Percentiles rank a stretch among this genome's conserved stretches.
Evolutionary conservation across 2,888 invertebrate species (phyloP).

Genomic region (Tetranychus piercei): DNA sequence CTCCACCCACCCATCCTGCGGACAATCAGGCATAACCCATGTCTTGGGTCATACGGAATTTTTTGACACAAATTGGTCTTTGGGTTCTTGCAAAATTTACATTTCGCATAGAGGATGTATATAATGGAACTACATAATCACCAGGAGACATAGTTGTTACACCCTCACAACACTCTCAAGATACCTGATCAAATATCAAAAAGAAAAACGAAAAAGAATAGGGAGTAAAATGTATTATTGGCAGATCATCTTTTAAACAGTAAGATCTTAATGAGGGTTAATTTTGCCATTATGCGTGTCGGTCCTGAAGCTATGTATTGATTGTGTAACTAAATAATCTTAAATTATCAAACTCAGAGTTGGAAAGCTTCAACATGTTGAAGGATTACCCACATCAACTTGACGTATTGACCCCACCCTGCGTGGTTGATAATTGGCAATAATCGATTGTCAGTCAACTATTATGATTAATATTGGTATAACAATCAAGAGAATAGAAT

Average conservation of each 20-base stretch:
- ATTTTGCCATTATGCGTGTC: neutral
- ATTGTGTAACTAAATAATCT: neutral
- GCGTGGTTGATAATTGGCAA: no score
- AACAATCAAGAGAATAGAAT: no score
- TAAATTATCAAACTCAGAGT: neutral
- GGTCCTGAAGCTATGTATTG: neutral
- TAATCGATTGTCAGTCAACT: no score
- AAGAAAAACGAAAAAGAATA: neutral
- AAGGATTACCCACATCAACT: no score
- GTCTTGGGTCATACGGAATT: slow-evolving; percentile 45
- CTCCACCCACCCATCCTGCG: no score
- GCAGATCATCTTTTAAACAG: neutral
- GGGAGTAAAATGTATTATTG: neutral
- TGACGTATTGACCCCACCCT: no score
- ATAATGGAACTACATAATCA: slow-evolving; percentile 91
- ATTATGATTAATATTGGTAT: no score
- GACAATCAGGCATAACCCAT: slow-evolving; percentile 83
- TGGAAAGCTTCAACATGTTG: no score
- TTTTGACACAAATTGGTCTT: slow-evolving; percentile 95
- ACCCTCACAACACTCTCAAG: slow-evolving; percentile 79
- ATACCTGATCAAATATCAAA: slow-evolving; percentile 41
- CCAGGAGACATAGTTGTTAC: slow-evolving; percentile 67
- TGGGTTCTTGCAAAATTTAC: slow-evolving; percentile 82
- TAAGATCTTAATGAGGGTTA: no score
- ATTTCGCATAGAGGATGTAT: slow-evolving; percentile 91